Conservation (phyloP, 1,140 invertebrate genomes). For the Calycopis cecrops region DNA sequence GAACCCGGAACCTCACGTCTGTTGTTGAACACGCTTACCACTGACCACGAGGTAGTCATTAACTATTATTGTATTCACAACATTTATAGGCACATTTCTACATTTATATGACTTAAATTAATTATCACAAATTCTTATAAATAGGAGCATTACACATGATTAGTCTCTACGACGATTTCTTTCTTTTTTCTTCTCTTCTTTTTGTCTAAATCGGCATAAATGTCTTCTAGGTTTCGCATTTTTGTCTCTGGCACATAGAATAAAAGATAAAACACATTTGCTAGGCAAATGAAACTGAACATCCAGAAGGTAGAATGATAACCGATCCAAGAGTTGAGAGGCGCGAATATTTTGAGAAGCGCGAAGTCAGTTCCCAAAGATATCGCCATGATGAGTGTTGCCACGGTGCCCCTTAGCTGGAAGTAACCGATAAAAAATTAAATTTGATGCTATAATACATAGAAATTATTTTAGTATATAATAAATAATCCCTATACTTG, state of each 20-base stretch:
- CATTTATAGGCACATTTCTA: too few relatives aligned
- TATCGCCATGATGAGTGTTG: constrained; percentile 62
- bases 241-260: constrained; percentile 85
- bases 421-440: neutral
- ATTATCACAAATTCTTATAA: constrained; percentile 21
- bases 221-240: constrained; percentile 83
- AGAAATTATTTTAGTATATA: too few relatives aligned
- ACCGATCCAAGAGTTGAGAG: constrained; percentile 74
- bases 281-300: constrained; percentile 78
- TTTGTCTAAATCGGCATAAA: constrained; percentile 67
- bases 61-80: too few relatives aligned
- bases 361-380: constrained; percentile 63
- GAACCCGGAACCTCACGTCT: too few relatives aligned
- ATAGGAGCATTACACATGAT: constrained; percentile 36
- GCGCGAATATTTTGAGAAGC: constrained; percentile 55
- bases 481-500: too few relatives aligned
- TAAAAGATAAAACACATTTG: constrained; percentile 79
- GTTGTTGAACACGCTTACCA: too few relatives aligned
- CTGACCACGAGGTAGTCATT: too few relatives aligned
- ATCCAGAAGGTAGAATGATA: constrained; percentile 81
- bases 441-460: too few relatives aligned
- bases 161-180: constrained; percentile 37
- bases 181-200: constrained; percentile 38
- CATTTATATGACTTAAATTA: neutral
- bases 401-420: constrained; percentile 62